Conservation (phyloP, 1,140 invertebrate genomes). For the Phthorimaea operculella region DNA sequence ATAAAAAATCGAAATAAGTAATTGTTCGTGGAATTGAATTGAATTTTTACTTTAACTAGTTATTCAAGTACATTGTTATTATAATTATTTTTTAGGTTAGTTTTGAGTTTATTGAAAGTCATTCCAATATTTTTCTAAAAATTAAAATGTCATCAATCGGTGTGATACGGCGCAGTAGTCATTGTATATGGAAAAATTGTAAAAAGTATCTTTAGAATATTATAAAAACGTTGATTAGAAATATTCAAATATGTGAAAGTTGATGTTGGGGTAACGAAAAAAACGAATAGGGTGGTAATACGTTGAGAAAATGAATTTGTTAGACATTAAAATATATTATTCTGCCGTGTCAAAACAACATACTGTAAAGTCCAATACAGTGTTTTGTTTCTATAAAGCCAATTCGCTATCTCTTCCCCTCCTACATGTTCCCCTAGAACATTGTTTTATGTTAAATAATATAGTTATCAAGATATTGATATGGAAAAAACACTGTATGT, state of each 20-base stretch:
- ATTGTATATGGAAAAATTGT: slow-evolving; percentile 54
- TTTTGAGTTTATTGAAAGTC: slow-evolving; percentile 33
- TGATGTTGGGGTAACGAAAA: slow-evolving; percentile 51
- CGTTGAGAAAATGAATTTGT: slow-evolving; percentile 64
- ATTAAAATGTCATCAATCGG: slow-evolving; percentile 36
- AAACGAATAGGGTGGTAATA: slow-evolving; percentile 44
- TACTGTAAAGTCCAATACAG: no score
- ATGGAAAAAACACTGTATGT: no score
- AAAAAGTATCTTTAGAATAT: slow-evolving; percentile 62
- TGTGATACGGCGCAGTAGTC: slow-evolving; percentile 46
- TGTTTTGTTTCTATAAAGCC: no score
- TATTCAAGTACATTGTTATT: slow-evolving; percentile 19
- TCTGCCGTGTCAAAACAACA: no score
- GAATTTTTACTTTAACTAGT: slow-evolving; percentile 25
- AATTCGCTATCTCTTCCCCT: no score
- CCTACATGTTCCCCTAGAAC: no score
- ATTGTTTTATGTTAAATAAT: no score
- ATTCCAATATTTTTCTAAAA: slow-evolving; percentile 63
- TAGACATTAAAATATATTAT: slow-evolving; percentile 66
- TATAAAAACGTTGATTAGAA: slow-evolving; percentile 60
- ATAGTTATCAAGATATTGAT: no score
- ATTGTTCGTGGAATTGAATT: slow-evolving; percentile 24
- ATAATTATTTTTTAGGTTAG: slow-evolving; percentile 23
- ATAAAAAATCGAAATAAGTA: slow-evolving; percentile 3
- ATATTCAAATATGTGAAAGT: slow-evolving; percentile 51